phyloP scores from a whole-genome alignment of 2,797 vertebrate species.

The Sebastes nivosus region DNA sequence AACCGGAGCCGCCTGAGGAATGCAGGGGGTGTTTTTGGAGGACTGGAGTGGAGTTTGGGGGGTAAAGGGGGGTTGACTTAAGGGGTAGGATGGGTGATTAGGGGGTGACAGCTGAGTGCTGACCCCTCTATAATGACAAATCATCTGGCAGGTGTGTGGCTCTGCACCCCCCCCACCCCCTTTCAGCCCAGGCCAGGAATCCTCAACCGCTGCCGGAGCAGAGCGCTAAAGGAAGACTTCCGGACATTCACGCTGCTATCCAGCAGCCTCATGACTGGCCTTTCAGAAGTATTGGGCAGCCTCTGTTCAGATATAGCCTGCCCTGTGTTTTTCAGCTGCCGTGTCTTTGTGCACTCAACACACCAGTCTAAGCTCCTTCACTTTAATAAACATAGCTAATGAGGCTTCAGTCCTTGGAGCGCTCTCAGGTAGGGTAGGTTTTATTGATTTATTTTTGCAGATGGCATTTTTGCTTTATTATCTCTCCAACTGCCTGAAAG shows the following conservation, averaged over 20 bases:
- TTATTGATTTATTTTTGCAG: conserved; percentile 50
- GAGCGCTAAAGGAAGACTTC: conserved; percentile 83
- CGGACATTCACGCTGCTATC: conserved; percentile 59
- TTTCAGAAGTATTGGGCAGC: conserved; percentile 31
- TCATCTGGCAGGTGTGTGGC: conserved; percentile 87
- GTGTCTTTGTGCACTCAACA: conserved; percentile 24
- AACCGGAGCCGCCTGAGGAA: conserved; percentile 82
- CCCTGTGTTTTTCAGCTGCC: conserved; percentile 31
- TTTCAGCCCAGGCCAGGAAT: conserved; percentile 58
- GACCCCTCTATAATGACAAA: conserved; percentile 89
- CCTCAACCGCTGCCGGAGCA: conserved; percentile 70
- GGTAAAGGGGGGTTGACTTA: conserved; percentile 63
- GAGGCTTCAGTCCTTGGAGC: conserved; percentile 52
- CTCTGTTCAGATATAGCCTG: conserved; percentile 36
- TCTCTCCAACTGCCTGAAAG: conserved; percentile 22
- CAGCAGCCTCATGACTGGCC: conserved; percentile 51
- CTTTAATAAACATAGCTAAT: conserved; percentile 61
- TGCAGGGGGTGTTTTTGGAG: conserved; percentile 71
- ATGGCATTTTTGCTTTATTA: conserved; percentile 4
- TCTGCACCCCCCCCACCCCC: conserved; percentile 50
- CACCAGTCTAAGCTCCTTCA: conserved; percentile 6
- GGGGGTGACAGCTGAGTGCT: conserved; percentile 88
- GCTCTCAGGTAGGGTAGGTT: conserved; percentile 5
- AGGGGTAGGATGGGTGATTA: conserved; percentile 83
- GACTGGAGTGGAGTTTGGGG: conserved; percentile 72